phyloP scores from a whole-genome alignment of 2,797 vertebrate species.

The Orientallactaga sibirica region DNA sequence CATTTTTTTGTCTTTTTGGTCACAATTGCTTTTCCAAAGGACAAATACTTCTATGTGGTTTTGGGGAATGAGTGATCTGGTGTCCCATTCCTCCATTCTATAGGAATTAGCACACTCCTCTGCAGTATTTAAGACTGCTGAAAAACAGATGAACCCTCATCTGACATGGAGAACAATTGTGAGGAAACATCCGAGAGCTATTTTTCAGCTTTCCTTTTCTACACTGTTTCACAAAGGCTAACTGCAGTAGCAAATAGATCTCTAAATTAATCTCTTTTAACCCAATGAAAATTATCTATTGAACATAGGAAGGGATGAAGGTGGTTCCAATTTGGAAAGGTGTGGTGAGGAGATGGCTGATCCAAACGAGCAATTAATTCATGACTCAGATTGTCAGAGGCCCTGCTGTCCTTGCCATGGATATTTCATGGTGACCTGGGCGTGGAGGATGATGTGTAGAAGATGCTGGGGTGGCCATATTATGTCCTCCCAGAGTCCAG shows the following conservation, averaged over 20 bases:
- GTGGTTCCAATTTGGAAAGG: neutral
- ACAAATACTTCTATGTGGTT: neutral
- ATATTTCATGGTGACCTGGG: neutral
- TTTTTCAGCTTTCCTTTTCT: neutral
- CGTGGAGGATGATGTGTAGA: neutral
- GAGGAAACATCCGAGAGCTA: neutral
- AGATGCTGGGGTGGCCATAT: neutral
- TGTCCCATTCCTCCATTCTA: neutral
- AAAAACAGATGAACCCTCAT: neutral
- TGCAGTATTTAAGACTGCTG: neutral
- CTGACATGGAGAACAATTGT: neutral
- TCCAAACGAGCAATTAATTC: neutral
- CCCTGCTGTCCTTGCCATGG: neutral
- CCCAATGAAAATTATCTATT: neutral
- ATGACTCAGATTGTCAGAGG: neutral
- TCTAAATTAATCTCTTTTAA: neutral
- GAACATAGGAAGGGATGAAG: neutral
- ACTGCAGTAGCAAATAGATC: neutral
- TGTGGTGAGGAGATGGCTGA: neutral
- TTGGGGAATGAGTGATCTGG: neutral
- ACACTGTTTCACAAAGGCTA: neutral
- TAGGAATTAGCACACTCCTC: neutral
- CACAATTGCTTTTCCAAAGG: neutral
- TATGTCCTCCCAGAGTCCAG: neutral
- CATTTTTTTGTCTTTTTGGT: neutral